Base-by-base conservation (phyloP, 2,888 invertebrate species). In the Leptopilina myrica region DNA sequence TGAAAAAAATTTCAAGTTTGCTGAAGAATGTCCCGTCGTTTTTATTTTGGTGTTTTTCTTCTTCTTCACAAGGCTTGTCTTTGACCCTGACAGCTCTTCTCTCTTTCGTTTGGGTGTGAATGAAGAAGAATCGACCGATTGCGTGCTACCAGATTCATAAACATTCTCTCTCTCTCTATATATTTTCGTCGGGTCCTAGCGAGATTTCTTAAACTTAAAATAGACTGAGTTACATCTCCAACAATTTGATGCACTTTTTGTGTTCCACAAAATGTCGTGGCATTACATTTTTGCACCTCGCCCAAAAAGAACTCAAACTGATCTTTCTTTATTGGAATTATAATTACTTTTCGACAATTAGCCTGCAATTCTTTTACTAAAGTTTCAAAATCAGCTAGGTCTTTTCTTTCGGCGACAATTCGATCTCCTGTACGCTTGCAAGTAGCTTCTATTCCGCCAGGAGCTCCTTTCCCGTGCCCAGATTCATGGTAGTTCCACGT, bases 341-440 rank as follows among this genome's bases (percentile, higher is more conserved):
- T 53, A 12, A 12, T 53, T 53, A 53, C 53, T 53, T 53, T 53
- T 53, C 12, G 9, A 53, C 53, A 53, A 53, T 5, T 53, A 12
- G 5, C 53, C 7, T 53, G 53, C 33, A 33, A 33, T 33, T 33
- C 5, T 53, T 53, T 2, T 53, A 12, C 7, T 5, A 79, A 79
- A 33, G 59, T 8, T 43, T 65, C 40, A 20, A 79, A 15, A 56
- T 81, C 26, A 49, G 53, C 33, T 6, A 81, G 4, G 69, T 79
- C 79, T 15, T 67, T 20, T 7, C 81, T 79, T 26, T 79, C n/a
- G 5, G 76, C 64, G 12, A 79, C 79, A 56, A 75, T 67, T 53
- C 40, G 12, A 78, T 82, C 80, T 5, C 76, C 80, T 6, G 73
- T 64, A 40, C 79, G 56, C 76, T 82, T 78, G 14, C 78, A 26